phyloP scores from a whole-genome alignment of 1,140 invertebrate species.

The Heliconius hermathena region DNA sequence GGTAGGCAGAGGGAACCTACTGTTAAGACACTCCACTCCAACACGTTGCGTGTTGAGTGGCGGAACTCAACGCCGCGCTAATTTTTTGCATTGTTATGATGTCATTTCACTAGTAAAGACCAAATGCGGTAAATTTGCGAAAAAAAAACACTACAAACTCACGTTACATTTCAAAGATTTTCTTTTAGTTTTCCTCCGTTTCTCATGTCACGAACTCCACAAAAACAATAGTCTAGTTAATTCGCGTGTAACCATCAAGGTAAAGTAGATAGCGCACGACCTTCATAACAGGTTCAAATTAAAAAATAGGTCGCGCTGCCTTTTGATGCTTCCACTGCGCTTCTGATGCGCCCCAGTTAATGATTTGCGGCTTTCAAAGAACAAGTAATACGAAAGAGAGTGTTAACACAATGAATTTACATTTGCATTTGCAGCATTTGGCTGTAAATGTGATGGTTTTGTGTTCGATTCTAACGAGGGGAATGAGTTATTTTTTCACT shows the following conservation, averaged over 20 bases:
- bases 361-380: not conserved
- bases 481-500: no score
- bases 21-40: no score
- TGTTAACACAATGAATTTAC: not conserved
- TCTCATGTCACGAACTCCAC: not conserved
- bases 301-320: constrained; percentile 9
- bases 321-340: not conserved
- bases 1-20: no score
- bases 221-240: not conserved
- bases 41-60: no score
- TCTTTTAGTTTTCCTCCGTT: not conserved
- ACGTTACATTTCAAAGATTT: not conserved
- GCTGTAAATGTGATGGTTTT: no score
- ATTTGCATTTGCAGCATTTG: not conserved
- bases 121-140: no score
- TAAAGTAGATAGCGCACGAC: not conserved
- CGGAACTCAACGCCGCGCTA: no score
- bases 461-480: no score
- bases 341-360: constrained; percentile 5
- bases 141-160: not conserved
- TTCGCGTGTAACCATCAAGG: not conserved
- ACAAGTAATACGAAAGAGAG: not conserved
- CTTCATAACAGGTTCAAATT: constrained; percentile 4
- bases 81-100: no score
- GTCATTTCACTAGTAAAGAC: no score